Percentiles rank a stretch among this genome's conserved stretches.
These are phyloP conservation scores for Cavia aperea DNA, from an alignment of 2,113 vertebrate species.

Conservation along the genomic window DNA sequence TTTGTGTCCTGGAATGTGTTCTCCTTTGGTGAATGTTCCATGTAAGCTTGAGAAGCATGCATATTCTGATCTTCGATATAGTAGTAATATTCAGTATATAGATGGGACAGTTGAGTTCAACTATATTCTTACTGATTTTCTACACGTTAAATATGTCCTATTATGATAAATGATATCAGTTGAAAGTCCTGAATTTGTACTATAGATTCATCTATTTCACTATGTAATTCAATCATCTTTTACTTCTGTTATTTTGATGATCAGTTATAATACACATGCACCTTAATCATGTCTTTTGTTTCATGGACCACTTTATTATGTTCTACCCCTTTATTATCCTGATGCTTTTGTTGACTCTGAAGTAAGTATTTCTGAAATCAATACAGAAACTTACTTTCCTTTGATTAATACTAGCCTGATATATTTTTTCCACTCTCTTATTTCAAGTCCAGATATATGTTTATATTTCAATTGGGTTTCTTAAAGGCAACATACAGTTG, in stretches of 20 bases:
- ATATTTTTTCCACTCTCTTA: neutral
- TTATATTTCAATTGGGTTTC: neutral
- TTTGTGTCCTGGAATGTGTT: neutral
- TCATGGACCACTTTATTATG: neutral
- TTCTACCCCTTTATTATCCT: neutral
- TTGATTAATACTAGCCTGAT: neutral
- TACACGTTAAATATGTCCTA: neutral
- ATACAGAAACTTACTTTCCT: neutral
- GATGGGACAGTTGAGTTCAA: neutral
- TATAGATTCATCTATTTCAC: neutral
- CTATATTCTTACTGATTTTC: neutral
- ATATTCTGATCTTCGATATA: neutral
- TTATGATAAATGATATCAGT: neutral
- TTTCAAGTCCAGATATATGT: neutral
- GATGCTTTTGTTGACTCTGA: neutral
- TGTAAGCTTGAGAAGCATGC: neutral
- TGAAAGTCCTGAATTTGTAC: neutral
- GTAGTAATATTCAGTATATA: neutral
- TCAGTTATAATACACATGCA: neutral
- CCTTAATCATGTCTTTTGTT: neutral
- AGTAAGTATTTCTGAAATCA: neutral
- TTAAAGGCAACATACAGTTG: neutral
- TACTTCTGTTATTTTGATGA: neutral
- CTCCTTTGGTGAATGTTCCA: neutral
- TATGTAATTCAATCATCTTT: neutral